phyloP scores from a whole-genome alignment of 1,140 invertebrate species.

The Heliconius melpomene region DNA sequence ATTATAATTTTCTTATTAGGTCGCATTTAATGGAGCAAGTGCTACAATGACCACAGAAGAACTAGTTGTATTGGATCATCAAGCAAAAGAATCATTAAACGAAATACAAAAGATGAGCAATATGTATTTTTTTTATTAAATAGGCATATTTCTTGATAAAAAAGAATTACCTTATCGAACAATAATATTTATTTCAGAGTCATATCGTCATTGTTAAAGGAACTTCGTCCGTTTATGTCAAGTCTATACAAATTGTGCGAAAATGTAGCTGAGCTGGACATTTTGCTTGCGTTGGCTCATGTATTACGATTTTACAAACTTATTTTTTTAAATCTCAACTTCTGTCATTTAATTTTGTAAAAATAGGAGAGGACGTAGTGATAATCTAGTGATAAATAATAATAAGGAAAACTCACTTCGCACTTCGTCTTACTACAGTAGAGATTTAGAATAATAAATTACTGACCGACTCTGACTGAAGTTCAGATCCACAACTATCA shows the following conservation, averaged over 20 bases:
- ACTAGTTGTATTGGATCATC: constrained; percentile 85
- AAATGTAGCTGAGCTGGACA: constrained; percentile 89
- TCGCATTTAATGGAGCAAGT: constrained; percentile 83
- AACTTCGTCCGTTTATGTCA: constrained; percentile 86
- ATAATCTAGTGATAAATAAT: no score
- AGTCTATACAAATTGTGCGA: constrained; percentile 91
- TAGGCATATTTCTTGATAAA: neutral
- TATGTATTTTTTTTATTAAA: constrained; percentile 81
- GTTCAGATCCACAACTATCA: no score
- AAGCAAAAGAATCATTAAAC: constrained; percentile 87
- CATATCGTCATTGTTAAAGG: constrained; percentile 82
- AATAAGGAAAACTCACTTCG: no score
- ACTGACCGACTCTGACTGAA: no score
- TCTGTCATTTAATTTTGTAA: no score
- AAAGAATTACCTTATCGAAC: neutral
- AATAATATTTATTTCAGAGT: constrained; percentile 75
- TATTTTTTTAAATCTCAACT: no score
- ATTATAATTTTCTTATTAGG: constrained; percentile 63
- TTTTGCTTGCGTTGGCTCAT: constrained; percentile 88
- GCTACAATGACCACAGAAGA: constrained; percentile 90
- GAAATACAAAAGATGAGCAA: constrained; percentile 92
- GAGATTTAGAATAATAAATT: no score
- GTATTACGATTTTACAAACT: constrained; percentile 53
- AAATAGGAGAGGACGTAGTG: no score
- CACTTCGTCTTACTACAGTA: no score